A percentile compares a stretch with the other conserved stretches of the same genome.
These are phyloP conservation scores for Noctuana brunneofusca DNA, from an alignment of 2,888 invertebrate species.

Conservation along the genomic window DNA sequence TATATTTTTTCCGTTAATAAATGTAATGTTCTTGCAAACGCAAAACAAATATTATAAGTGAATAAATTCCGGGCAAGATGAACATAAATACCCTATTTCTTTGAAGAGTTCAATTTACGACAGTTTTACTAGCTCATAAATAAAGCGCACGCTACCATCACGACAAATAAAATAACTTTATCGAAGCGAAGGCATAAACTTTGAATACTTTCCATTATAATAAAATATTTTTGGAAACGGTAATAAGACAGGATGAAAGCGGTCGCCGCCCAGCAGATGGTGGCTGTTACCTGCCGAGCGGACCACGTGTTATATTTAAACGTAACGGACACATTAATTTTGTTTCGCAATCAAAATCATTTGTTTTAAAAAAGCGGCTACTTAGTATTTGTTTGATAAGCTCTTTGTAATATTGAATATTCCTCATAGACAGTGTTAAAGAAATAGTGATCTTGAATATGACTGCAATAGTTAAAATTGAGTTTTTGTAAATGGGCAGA, in stretches of 20 bases:
- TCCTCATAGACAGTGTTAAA: slow-evolving; percentile 43
- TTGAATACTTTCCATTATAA: slow-evolving; percentile 76
- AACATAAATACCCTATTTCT: slow-evolving; percentile 63
- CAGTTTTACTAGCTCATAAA: slow-evolving; percentile 77
- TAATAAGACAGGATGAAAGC: slow-evolving; percentile 77
- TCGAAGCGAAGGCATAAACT: slow-evolving; percentile 68
- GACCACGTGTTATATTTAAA: slow-evolving; percentile 53
- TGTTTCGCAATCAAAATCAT: slow-evolving; percentile 48
- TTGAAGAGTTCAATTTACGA: slow-evolving; percentile 76
- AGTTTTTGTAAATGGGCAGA: slow-evolving; percentile 62
- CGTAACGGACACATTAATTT: slow-evolving; percentile 47
- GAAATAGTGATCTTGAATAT: slow-evolving; percentile 47
- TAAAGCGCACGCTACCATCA: slow-evolving; percentile 67
- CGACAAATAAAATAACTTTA: slow-evolving; percentile 76
- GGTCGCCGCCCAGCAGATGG: slow-evolving; percentile 75
- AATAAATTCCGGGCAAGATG: slow-evolving; percentile 55
- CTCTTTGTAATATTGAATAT: background rate
- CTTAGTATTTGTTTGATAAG: background rate
- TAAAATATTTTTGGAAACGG: slow-evolving; percentile 78
- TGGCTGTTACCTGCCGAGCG: slow-evolving; percentile 65
- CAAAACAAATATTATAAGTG: slow-evolving; percentile 7
- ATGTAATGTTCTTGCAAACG: background rate
- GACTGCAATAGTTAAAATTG: slow-evolving; percentile 55
- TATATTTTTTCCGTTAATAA: no score
- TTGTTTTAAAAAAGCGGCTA: background rate